A percentile compares a stretch with the other conserved stretches of the same genome.
Conservation (phyloP, 2,113 vertebrate genomes). For the Charadrius vociferus region DNA sequence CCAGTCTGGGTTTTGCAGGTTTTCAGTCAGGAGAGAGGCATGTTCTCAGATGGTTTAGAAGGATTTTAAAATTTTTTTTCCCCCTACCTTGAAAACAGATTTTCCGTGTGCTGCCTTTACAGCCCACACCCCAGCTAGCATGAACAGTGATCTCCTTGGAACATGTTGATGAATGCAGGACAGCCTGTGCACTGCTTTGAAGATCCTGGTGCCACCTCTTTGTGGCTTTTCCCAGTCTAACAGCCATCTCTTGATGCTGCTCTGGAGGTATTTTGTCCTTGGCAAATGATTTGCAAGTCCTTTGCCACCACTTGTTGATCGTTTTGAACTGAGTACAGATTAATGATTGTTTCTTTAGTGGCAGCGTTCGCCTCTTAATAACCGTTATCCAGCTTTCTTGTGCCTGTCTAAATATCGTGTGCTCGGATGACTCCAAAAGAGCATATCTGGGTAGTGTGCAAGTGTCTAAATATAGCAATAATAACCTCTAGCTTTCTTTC, state of each 20-base stretch:
- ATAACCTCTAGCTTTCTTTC: background rate
- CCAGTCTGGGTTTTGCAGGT: background rate
- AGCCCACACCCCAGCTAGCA: background rate
- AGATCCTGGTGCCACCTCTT: background rate
- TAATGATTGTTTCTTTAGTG: background rate
- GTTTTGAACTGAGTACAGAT: background rate
- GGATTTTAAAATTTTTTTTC: background rate
- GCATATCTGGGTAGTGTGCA: background rate
- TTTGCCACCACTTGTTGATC: background rate
- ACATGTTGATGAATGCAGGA: background rate
- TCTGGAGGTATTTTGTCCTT: background rate
- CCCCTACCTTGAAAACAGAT: background rate
- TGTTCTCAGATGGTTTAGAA: background rate
- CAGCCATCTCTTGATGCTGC: background rate
- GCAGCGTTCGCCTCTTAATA: background rate
- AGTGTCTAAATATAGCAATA: constrained; percentile 2
- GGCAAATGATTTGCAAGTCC: background rate
- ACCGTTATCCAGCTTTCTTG: background rate
- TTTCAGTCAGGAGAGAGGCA: background rate
- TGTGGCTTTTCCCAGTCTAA: background rate
- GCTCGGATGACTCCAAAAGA: background rate
- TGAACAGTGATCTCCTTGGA: background rate
- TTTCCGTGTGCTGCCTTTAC: background rate
- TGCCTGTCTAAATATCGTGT: background rate
- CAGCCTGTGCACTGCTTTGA: background rate